These are phyloP conservation scores for Zygothrica quintamaculata DNA, from an alignment of 2,888 invertebrate species.

Conservation along the genomic window DNA sequence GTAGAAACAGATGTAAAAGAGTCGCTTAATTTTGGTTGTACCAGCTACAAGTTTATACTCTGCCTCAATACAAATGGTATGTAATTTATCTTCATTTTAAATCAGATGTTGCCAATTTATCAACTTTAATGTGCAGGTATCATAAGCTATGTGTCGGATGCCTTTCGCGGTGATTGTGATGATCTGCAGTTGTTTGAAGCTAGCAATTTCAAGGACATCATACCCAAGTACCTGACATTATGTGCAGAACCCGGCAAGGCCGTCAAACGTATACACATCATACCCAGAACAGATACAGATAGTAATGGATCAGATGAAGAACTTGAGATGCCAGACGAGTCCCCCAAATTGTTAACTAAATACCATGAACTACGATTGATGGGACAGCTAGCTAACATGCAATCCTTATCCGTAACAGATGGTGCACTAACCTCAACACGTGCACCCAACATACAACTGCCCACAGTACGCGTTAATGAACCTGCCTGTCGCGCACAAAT, in stretches of 20 bases:
- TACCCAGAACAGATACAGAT: slow-evolving; percentile 42
- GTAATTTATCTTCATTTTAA: slow-evolving; percentile 10
- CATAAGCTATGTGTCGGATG: slow-evolving; percentile 83
- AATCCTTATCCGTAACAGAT: slow-evolving; percentile 78
- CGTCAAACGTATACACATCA: slow-evolving; percentile 59
- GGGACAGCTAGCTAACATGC: slow-evolving; percentile 75
- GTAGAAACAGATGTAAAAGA: slow-evolving; percentile 82
- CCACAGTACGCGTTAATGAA: slow-evolving; percentile 81
- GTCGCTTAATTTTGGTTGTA: slow-evolving; percentile 76
- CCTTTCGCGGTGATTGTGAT: slow-evolving; percentile 82
- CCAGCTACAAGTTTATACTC: slow-evolving; percentile 83
- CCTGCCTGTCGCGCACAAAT: slow-evolving; percentile 82
- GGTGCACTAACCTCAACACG: slow-evolving; percentile 81
- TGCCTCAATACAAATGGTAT: slow-evolving; percentile 82
- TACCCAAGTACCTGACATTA: slow-evolving; percentile 83
- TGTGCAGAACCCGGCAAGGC: slow-evolving; percentile 83
- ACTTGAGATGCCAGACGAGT: slow-evolving; percentile 36
- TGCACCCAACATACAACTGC: slow-evolving; percentile 66
- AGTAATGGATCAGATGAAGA: slow-evolving; percentile 42
- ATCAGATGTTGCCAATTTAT: not conserved
- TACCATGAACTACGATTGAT: slow-evolving; percentile 73
- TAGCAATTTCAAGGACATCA: slow-evolving; percentile 78
- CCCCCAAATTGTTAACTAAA: slow-evolving; percentile 56
- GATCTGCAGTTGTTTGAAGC: slow-evolving; percentile 83
- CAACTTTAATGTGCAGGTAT: slow-evolving; percentile 60